A percentile compares a stretch with the other conserved stretches of the same genome.
phyloP scores from a whole-genome alignment of 2,113 vertebrate species.

The Grammomys dolichurus region DNA sequence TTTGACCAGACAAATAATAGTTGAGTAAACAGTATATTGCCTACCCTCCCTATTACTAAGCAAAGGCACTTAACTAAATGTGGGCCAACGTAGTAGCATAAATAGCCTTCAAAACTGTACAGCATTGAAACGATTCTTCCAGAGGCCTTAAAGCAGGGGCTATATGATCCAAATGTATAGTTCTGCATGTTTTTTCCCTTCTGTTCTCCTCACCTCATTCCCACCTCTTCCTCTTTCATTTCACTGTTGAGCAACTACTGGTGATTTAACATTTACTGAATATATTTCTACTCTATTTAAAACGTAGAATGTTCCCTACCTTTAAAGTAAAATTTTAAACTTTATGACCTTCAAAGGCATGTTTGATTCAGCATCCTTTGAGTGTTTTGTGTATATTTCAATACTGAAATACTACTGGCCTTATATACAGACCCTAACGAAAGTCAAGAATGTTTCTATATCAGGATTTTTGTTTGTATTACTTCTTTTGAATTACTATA shows the following conservation, averaged over 20 bases:
- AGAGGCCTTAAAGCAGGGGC: rapidly evolving
- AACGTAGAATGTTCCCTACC: neutral
- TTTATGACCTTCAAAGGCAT: neutral
- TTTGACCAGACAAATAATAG: neutral
- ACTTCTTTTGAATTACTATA: neutral
- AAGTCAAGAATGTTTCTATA: neutral
- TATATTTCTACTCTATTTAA: neutral
- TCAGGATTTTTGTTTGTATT: neutral
- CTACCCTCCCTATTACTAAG: neutral
- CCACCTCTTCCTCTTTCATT: neutral
- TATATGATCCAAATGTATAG: neutral
- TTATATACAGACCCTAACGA: neutral
- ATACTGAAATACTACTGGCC: neutral
- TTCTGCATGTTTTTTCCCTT: neutral
- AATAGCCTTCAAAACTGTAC: neutral
- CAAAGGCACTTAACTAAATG: neutral
- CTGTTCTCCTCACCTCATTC: too few relatives aligned
- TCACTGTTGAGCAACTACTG: neutral
- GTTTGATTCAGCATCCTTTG: neutral
- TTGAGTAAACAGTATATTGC: neutral
- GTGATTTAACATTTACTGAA: neutral
- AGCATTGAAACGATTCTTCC: neutral
- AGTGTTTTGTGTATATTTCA: neutral
- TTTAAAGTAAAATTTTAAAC: neutral
- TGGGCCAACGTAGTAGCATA: neutral